Evolutionary conservation across 2,797 vertebrate genomes (phyloP).

Genomic region (Chelidonichthys spinosus): DNA sequence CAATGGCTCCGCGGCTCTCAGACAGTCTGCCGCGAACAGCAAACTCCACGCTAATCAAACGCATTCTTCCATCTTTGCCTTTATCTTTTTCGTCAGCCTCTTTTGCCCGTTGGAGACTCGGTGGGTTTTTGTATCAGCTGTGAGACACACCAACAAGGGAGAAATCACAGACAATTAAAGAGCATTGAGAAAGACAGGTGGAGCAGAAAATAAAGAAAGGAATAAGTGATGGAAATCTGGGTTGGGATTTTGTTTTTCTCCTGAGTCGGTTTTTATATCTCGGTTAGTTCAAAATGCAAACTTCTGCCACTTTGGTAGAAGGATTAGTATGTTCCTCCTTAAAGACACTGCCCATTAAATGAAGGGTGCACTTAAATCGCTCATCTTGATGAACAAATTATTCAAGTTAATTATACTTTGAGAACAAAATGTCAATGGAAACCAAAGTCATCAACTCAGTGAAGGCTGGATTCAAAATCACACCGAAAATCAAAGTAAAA

Average conservation of each 20-base stretch:
- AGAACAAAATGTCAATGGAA: no score
- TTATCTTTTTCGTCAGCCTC: constrained; percentile 61
- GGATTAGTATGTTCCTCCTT: no score
- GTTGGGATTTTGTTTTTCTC: constrained; percentile 22
- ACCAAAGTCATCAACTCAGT: no score
- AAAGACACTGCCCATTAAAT: no score
- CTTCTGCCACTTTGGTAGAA: no score
- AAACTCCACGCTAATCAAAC: constrained; percentile 86
- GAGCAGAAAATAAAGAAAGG: constrained; percentile 45
- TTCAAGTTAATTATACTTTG: no score
- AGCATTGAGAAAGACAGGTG: constrained; percentile 81
- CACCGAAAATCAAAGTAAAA: no score
- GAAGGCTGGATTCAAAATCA: no score
- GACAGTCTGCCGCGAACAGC: constrained; percentile 68
- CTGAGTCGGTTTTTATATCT: constrained; percentile 15
- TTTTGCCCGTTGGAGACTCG: constrained; percentile 73
- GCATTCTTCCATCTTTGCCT: constrained; percentile 82
- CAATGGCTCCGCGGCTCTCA: constrained; percentile 80
- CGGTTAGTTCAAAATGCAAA: constrained; percentile 17
- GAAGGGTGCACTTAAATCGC: no score
- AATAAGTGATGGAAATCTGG: constrained; percentile 40
- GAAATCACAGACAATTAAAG: constrained; percentile 86
- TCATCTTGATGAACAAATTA: no score
- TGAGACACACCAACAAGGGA: constrained; percentile 80
- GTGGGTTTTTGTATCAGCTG: constrained; percentile 75